phyloP scores from a whole-genome alignment of 30 jellyfish, hydroid and myxozoan genomes.

The Nemopilema nomurai region DNA sequence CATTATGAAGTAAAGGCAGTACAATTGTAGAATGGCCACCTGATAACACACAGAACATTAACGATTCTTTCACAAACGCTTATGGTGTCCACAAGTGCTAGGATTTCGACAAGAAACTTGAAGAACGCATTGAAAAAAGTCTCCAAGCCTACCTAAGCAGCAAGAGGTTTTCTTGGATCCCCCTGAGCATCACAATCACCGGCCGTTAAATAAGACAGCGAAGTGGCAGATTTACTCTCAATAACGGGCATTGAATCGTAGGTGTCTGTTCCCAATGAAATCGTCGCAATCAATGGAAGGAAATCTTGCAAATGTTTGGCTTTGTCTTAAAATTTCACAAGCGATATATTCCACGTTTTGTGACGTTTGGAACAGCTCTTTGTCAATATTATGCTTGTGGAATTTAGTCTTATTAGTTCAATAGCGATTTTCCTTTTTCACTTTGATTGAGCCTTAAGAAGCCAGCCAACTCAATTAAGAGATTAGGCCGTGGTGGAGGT shows the following conservation, averaged over 20 bases:
- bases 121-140: background rate
- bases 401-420: background rate
- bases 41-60: no score
- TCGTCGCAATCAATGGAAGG: background rate
- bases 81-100: no score
- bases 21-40: no score
- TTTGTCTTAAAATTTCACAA: background rate
- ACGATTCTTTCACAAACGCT: no score
- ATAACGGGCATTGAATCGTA: background rate
- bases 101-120: background rate
- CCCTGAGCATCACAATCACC: background rate
- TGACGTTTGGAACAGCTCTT: background rate
- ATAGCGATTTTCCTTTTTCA: background rate
- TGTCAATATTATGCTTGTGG: background rate
- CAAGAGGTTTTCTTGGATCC: background rate
- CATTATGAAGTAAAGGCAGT: no score
- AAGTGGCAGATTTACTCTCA: background rate
- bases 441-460: background rate
- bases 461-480: conserved; percentile 14
- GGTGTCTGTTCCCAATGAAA: background rate
- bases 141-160: background rate
- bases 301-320: background rate
- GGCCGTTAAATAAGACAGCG: background rate
- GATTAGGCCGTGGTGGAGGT: conserved; percentile 5
- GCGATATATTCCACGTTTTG: background rate